These are phyloP conservation scores for Sebastolobus alascanus DNA, from an alignment of 2,797 vertebrate genomes.

Conservation along the genomic window DNA sequence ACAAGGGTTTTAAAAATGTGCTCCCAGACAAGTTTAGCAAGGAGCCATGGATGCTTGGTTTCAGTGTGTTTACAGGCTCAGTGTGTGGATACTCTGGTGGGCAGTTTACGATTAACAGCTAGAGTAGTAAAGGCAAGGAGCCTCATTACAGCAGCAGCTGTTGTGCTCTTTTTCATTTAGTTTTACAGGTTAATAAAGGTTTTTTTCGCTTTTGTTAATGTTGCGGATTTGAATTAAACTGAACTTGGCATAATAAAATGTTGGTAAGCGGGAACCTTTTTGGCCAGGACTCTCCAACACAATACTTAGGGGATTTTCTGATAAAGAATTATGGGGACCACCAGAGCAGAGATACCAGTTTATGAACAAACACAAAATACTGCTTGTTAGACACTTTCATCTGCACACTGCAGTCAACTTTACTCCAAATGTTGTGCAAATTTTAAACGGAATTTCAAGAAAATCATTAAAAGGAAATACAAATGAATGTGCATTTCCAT, in stretches of 20 bases:
- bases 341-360: neutral
- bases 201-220: neutral
- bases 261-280: neutral
- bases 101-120: conserved; percentile 62
- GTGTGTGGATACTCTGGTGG: conserved; percentile 45
- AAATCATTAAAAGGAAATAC: neutral
- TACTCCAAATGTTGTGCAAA: neutral
- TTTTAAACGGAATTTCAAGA: neutral
- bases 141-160: conserved; percentile 64
- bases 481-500: neutral
- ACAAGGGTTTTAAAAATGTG: conserved; percentile 57
- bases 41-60: conserved; percentile 56
- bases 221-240: conserved; percentile 10
- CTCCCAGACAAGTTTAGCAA: conserved; percentile 50
- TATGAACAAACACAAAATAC: neutral
- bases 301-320: neutral
- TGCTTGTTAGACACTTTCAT: neutral
- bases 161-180: neutral
- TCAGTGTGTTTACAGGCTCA: conserved; percentile 59
- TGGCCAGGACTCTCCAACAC: neutral
- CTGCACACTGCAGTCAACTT: neutral
- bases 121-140: conserved; percentile 50
- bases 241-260: conserved; percentile 7
- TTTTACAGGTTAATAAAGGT: conserved; percentile 40
- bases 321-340: neutral